Evolutionary conservation across 2,888 invertebrate genomes (phyloP).

Genomic region (Ornithoptera alexandrae): DNA sequence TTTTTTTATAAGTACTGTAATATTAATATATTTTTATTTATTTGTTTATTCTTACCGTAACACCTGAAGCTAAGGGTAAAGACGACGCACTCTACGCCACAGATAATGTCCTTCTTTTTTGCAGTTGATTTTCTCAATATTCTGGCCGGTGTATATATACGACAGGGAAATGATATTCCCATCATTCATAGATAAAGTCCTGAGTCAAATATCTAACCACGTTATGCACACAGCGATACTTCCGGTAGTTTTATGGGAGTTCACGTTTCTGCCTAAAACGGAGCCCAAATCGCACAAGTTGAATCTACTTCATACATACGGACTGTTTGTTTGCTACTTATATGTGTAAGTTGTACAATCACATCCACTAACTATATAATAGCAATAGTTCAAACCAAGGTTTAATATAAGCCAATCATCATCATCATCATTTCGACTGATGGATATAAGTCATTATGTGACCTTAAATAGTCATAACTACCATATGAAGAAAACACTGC

Average conservation of each 20-base stretch:
- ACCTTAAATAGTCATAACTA: too few relatives aligned
- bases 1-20: too few relatives aligned
- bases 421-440: too few relatives aligned
- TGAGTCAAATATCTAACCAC: conserved; percentile 55
- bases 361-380: neutral
- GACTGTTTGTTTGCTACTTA: conserved; percentile 47
- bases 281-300: conserved; percentile 47
- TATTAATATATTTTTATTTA: too few relatives aligned
- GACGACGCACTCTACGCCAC: too few relatives aligned
- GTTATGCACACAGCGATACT: conserved; percentile 59
- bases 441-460: too few relatives aligned
- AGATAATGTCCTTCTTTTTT: conserved; percentile 32
- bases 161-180: conserved; percentile 60
- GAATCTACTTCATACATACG: conserved; percentile 40
- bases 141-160: conserved; percentile 59
- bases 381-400: too few relatives aligned
- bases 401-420: too few relatives aligned
- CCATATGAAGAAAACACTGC: too few relatives aligned
- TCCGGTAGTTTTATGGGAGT: conserved; percentile 53
- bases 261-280: conserved; percentile 47
- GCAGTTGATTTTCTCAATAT: conserved; percentile 55
- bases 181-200: conserved; percentile 47
- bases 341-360: neutral
- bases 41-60: too few relatives aligned
- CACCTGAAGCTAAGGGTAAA: too few relatives aligned